Evolutionary conservation across 2,888 invertebrate genomes (phyloP).

Genomic region (Trichopoda pennipes): DNA sequence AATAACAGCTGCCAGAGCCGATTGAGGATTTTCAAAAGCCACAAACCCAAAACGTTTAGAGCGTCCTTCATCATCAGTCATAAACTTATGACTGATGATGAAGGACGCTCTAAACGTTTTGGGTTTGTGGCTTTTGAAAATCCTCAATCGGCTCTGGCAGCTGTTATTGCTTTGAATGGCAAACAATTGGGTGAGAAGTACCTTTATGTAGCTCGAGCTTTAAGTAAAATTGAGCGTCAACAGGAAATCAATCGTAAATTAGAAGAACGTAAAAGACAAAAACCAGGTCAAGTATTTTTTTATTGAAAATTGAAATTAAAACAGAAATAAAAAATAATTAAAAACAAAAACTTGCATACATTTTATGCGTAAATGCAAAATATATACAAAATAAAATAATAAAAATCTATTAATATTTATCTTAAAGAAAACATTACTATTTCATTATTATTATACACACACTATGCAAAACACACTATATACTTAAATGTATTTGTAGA

Average conservation of each 20-base stretch:
- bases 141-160: too few species aligned
- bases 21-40: too few species aligned
- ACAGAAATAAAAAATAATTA: conserved; percentile 52
- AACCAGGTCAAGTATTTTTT: conserved; percentile 80
- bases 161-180: too few species aligned
- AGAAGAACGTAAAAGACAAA: conserved; percentile 95
- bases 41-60: too few species aligned
- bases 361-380: conserved; percentile 67
- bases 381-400: conserved; percentile 66
- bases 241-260: conserved; percentile 98
- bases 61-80: too few species aligned
- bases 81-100: too few species aligned
- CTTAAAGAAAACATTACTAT: conserved; percentile 69
- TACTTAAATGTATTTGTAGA: conserved; percentile 69
- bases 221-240: conserved; percentile 99
- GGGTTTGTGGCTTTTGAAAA: too few species aligned
- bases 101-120: too few species aligned
- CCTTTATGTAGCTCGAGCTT: too few species aligned
- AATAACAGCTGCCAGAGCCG: too few species aligned
- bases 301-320: too few species aligned
- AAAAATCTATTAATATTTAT: conserved; percentile 68
- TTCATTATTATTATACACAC: conserved; percentile 69
- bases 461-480: conserved; percentile 68
- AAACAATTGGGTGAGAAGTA: too few species aligned
- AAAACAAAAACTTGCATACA: conserved; percentile 50